A percentile compares a stretch with the other conserved stretches of the same genome.
Conservation (phyloP, 2,797 vertebrate species). For the Notamacropus eugenii region DNA sequence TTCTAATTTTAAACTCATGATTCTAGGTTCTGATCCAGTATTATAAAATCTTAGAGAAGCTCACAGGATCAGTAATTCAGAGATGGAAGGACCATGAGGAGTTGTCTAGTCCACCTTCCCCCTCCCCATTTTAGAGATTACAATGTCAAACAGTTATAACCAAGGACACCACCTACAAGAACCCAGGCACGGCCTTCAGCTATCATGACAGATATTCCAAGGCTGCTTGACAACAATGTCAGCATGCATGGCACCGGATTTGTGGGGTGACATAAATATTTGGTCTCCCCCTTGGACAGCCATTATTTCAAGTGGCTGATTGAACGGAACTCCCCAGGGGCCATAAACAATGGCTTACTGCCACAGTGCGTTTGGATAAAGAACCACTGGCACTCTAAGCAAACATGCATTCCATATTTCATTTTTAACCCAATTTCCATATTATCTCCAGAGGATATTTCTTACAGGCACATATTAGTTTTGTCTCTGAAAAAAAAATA, state of each 20-base stretch:
- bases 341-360: constrained; percentile 1
- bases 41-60: not conserved
- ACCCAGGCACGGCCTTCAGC: not conserved
- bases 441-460: not conserved
- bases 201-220: not conserved
- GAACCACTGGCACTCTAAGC: not conserved
- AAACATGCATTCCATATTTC: not conserved
- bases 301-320: not conserved
- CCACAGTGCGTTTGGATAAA: not conserved
- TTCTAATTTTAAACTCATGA: not conserved
- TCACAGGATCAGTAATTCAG: not conserved
- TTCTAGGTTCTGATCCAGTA: not conserved
- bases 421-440: constrained; percentile 2
- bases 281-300: not conserved
- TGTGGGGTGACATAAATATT: not conserved
- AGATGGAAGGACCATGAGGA: not conserved
- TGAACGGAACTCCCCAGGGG: not conserved
- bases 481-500: not conserved
- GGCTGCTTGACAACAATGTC: not conserved
- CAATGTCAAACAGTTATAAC: not conserved
- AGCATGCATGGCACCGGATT: not conserved
- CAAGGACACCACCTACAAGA: not conserved
- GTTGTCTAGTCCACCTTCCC: not conserved
- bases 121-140: not conserved
- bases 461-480: not conserved